Base-by-base conservation (phyloP, 2,797 vertebrate species). In the Syncerus caffer region DNA sequence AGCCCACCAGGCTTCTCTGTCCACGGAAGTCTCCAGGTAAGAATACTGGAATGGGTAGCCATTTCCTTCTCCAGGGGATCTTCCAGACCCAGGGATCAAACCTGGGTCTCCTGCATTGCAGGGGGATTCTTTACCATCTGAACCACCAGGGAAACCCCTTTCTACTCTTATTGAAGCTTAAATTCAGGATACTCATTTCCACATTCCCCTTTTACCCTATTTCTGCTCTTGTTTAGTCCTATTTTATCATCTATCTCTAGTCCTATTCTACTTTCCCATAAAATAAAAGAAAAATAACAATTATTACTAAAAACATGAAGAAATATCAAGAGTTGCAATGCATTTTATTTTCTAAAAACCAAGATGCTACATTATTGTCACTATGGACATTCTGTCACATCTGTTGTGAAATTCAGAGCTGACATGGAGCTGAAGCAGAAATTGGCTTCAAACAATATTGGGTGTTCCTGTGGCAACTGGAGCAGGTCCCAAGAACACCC, bases 371-470 rank as follows among this genome's bases (percentile, higher is more conserved):
- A 5, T 42, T 12, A 1, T 5, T 21, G 7, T 55, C 42, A 2
- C 15, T 21, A 0, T 10, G 27, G 38, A 47, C 19, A 23, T 8
- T 53, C 50, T 12, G 2, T 47, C 85, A 57, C 11, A 27, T 9
- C 4, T 0, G 7, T 4, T 42, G 55, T 6, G 34, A 51, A 57
- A 21, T 23, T 58, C 29, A 15, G 50, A 31, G 23, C 7, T 27
- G 21, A 10, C 55, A 0, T 0, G 25, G n/a, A 83, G 45, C 79
- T 23, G 67, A 80, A 3, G 16, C 23, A 15, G 45, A 34, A 29
- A 6, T 0, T 21, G 13, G 60, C 31, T 15, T 21, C 1, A 27
- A 5, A 38, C 19, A 4, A 14, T 0, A 1, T 0, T 0, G 6
- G 51, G 31, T 1, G 0, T 21, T 42, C 82, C 89, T 50, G 29